Conservation (phyloP, 2,797 vertebrate species). For the Rhodeus uyekii region DNA sequence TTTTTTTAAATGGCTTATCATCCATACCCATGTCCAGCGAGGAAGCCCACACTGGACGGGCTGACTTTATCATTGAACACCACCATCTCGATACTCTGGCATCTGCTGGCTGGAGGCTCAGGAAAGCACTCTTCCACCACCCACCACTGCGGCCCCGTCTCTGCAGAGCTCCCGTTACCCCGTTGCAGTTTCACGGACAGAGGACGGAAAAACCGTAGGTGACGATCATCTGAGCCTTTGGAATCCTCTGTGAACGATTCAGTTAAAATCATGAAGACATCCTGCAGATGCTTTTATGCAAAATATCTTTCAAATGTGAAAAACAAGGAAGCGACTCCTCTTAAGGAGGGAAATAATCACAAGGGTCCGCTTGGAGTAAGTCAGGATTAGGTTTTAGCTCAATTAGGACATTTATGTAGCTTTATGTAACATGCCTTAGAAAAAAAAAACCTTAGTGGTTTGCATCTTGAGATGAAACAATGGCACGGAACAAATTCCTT, state of each 20-base stretch:
- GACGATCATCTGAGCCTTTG: conserved; percentile 63
- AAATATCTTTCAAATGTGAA: background rate
- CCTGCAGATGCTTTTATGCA: background rate
- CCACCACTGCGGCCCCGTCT: conserved; percentile 75
- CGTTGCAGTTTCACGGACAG: conserved; percentile 74
- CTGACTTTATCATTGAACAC: conserved; percentile 84
- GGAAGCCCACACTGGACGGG: conserved; percentile 81
- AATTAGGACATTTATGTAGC: too few species aligned
- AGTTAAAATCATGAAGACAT: background rate
- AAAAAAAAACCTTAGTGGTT: too few species aligned
- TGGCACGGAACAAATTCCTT: too few species aligned
- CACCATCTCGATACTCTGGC: conserved; percentile 76
- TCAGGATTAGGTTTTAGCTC: too few species aligned
- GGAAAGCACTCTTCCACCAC: conserved; percentile 76
- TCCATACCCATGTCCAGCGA: conserved; percentile 82
- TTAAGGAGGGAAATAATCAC: too few species aligned
- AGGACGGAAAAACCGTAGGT: conserved; percentile 77
- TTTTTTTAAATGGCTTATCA: conserved; percentile 35
- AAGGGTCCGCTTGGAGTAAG: too few species aligned
- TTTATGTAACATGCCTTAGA: too few species aligned
- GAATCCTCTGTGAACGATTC: conserved; percentile 58
- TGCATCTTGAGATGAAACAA: too few species aligned
- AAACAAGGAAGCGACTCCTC: background rate
- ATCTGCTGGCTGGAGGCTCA: conserved; percentile 58
- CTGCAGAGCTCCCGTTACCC: conserved; percentile 51